Evolutionary conservation across 2,888 invertebrate species (phyloP).

Genomic region (Piscicola geometra): DNA sequence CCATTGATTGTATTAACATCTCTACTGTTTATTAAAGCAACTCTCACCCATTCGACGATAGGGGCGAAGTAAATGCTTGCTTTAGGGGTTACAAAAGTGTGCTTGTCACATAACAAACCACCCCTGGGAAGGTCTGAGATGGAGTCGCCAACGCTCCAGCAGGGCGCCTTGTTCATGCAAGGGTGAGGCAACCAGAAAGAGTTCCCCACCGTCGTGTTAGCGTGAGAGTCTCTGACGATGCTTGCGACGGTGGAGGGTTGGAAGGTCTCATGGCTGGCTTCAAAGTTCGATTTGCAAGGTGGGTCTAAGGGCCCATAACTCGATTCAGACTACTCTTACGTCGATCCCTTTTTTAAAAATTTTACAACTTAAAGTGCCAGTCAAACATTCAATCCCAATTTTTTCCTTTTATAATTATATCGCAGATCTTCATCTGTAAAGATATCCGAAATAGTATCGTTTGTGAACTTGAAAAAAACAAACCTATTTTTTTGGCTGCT

Average conservation of each 20-base stretch:
- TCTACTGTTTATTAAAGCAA: no score
- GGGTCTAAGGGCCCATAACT: constrained; percentile 45
- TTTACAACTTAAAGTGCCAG: no score
- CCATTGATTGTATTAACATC: no score
- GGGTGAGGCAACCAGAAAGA: constrained; percentile 47
- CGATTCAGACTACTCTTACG: constrained; percentile 51
- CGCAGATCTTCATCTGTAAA: no score
- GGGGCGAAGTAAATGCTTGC: constrained; percentile 48
- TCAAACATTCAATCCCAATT: no score
- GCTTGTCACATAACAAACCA: constrained; percentile 39
- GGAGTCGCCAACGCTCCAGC: constrained; percentile 46
- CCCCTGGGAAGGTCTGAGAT: constrained; percentile 53
- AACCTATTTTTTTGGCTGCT: no score
- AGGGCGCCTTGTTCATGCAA: constrained; percentile 44
- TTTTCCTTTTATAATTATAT: no score
- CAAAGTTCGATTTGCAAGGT: constrained; percentile 48
- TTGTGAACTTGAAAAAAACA: no score
- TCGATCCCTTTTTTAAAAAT: constrained; percentile 38
- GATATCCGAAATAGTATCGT: no score
- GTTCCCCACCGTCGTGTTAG: constrained; percentile 38
- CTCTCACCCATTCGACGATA: no score
- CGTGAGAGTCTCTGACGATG: constrained; percentile 45
- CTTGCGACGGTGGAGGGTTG: constrained; percentile 44
- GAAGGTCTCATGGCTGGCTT: constrained; percentile 47
- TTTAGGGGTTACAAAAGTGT: constrained; percentile 47